Evolutionary conservation across 2,113 vertebrate genomes (phyloP), one percentile per base, ranked within the genome.

Genomic region (Anseranas semipalmata): DNA sequence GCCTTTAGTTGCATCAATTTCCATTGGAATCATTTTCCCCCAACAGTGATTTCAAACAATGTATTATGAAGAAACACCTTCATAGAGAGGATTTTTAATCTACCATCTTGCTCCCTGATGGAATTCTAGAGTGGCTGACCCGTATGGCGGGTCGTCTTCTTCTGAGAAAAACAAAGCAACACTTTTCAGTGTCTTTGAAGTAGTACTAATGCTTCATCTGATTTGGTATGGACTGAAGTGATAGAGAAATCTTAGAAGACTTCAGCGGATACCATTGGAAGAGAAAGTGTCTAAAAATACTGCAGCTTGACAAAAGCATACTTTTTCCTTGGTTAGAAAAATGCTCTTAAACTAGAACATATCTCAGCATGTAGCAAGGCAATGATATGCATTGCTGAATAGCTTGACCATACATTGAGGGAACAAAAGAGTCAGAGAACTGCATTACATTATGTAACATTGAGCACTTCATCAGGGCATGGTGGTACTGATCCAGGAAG

Each of bases 331-430:
- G 39, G 83, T 8, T 93, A 94, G 89, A 87, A 85, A 96, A 90
- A 30, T 12, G 63, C 86, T 62, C 32, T 79, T 52, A 93, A 97
- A 97, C 22, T 32, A 79, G 97, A 94, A 25, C 96, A 94, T 75
- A 93, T 96, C 97, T 94, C 97, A 98, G 96, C 93, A 63, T 15
- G 95, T 50, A 58, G 63, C 27, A 59, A 79, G 63, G 78, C 13
- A 82, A 91, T 15, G 22, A n/a, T 20, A 39, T n/a, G 37, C 39
- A 65, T 56, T 52, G 37, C 65, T 62, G 9, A 50, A 94, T 89
- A 56, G 65, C 72, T 30, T 79, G 89, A 56, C 80, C 84, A 58
- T 41, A 82, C 21, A 14, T 30, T 43, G 32, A 84, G 27, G 50
- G 70, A 87, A 95, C 60, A 84, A 75, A 67, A 32, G 37, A 24